Evolutionary conservation across 2,113 vertebrate species (phyloP), one percentile per base, ranked within the genome.

Genomic region (Stigmatopora nigra): DNA sequence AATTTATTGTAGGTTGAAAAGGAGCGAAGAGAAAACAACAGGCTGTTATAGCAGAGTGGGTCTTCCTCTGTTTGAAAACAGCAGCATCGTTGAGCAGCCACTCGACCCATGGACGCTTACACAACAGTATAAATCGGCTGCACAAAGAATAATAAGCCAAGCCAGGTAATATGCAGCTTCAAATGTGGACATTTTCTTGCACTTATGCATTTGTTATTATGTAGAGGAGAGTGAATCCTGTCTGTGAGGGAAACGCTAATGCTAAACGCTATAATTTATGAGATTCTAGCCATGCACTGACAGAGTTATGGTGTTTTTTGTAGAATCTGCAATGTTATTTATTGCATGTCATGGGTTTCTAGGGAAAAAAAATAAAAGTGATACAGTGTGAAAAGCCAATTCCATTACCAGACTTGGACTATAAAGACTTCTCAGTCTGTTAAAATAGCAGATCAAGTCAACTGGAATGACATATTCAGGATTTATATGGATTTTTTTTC

Each of bases 11-110:
- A 70, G 71, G 67, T 46, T 1, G n/a, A 74, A 47, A 81, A 83
- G 63, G 82, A 76, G 63, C 89, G 89, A 19, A 0, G 25, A 68
- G n/a, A 82, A 22, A 0, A 31, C 67, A n/a, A 82, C 75, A 48
- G 86, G 78, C 61, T 98, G 95, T 67, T 92, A 92, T 72, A 73
- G 78, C 0, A 85, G 89, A 1, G 69, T 94, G 41, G 93, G 92
- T 20, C 91, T 99, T 67, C 97, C 97, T 75, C 90, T 99, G 67
- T 86, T 94, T 0, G 93, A 99, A 86, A 94, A 99, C 65, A 2
- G 78, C 72, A 72, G 61, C 38, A 93, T 99, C 3, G 35, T 94
- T 64, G 90, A 94, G 67, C 97, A 99, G 87, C 97, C 97, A 0
- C 90, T 95, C 38, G 75, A 94, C 81, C 89, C 95, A 59, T 91